Percentiles rank a stretch among this genome's conserved stretches.
phyloP scores from a whole-genome alignment of 2,888 invertebrate species.

The Sphaeridia pumilis region DNA sequence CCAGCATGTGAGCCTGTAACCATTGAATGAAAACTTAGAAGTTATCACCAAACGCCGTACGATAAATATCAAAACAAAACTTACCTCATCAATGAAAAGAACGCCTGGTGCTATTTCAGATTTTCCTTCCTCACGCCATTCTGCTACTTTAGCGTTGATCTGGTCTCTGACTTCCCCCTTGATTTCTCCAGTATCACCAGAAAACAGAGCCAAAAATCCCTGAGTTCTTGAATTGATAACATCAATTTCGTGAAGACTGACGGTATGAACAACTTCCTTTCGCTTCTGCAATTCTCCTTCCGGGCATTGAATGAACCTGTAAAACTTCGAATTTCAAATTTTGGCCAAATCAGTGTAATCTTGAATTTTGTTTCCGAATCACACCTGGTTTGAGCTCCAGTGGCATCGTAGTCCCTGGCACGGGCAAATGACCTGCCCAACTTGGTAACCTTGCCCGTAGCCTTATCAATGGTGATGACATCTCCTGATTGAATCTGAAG shows the following conservation, averaged over 20 bases:
- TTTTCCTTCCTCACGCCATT: constrained; percentile 99
- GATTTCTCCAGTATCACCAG: constrained; percentile 98
- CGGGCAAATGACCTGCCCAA: constrained; percentile 90
- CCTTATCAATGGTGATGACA: constrained; percentile 96
- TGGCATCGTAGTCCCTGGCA: constrained; percentile 95
- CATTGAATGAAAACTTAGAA: constrained; percentile 6
- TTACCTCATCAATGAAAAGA: constrained; percentile 85
- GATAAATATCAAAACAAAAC: background rate
- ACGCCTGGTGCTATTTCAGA: constrained; percentile 98
- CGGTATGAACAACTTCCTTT: constrained; percentile 93
- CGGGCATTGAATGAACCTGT: constrained; percentile 91
- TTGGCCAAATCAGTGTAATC: background rate
- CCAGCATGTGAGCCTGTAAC: constrained; percentile 81
- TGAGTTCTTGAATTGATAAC: constrained; percentile 98
- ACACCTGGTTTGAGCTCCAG: constrained; percentile 52
- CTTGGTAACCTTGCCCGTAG: constrained; percentile 83
- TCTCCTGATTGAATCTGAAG: constrained; percentile 75
- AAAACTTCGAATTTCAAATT: constrained; percentile 14
- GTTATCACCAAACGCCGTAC: too few species aligned
- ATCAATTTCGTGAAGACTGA: constrained; percentile 97
- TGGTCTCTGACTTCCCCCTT: constrained; percentile 95
- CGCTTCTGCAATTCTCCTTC: constrained; percentile 97
- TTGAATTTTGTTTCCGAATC: background rate
- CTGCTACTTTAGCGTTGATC: constrained; percentile 92
- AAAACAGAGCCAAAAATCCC: constrained; percentile 93